Evolutionary conservation across 2,797 vertebrate species (phyloP), one percentile per base, ranked within the genome.

Genomic region (Helostoma temminkii): DNA sequence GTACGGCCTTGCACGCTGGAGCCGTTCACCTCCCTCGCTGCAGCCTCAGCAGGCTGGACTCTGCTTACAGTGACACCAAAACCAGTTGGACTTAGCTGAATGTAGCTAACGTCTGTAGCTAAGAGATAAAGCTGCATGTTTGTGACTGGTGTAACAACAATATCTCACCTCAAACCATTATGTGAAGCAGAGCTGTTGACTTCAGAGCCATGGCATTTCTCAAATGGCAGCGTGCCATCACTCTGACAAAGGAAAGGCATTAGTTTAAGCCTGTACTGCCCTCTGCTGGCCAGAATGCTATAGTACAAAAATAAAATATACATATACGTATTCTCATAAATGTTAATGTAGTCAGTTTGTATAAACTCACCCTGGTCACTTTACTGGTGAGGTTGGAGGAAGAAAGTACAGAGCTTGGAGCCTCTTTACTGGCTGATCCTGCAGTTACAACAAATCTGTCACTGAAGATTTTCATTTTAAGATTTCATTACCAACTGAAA

Each of bases 291-390:
- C 9, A 10, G 0, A 1, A 25, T 0, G 2, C 11, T 1, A 6
- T 16, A 1, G 24, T 26, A 19, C 69, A 76, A 25, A 30, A 45
- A 24, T 6, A 0, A 8, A 45, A 6, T 30, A 30, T n/a, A n/a
- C n/a, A n/a, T n/a, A 7, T 21, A 12, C 43, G 4, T 16, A 5
- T 1, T 10, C 22, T 14, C 5, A 0, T 14, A 22, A 25, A 24
- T 12, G 8, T n/a, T 14, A 5, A 16, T n/a, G 16, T 4, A 32
- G 50, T 42, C 28, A 8, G 37, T 6, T 34, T n/a, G 53, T 42
- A 5, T 21, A 22, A 1, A 49, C 72, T 83, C 68, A 93, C 94
- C 91, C 92, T 69, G 2, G 83, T 87, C 22, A 83, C 71, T 52
- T 63, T 4, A 16, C 39, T 45, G 60, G 89, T 74, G 0, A 90